Evolutionary conservation across 2,888 invertebrate species (phyloP), one percentile per base, ranked within the genome.

Genomic region (Lithophane socia): DNA sequence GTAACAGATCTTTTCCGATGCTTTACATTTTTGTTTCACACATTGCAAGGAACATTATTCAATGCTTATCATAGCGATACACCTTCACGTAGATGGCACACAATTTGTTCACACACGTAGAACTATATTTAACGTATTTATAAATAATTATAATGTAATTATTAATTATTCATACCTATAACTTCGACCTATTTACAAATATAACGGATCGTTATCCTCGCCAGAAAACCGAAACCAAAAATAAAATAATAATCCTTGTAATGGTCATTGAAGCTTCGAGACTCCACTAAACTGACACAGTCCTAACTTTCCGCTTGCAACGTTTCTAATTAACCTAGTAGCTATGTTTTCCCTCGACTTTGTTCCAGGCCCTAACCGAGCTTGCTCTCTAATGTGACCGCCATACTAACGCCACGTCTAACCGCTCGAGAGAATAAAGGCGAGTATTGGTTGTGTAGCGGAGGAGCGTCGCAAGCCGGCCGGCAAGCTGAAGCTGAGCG

Each of bases 351-450:
- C 96, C 95, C 95, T 95, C 95, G 93, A 96, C 94, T 96, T 96
- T 97, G 97, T 97, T 97, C 95, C 97, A 97, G 97, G 96, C 96
- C 95, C 96, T 97, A 97, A 97, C 96, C 96, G 96, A 95, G 97
- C 96, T 97, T 97, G 97, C 95, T 95, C 97, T 95, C 93, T 97
- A 96, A 96, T 97, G 97, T 97, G 97, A 97, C 93, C 94, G 96
- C 96, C 92, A 94, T 96, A 97, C 97, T 97, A 97, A 97, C 96
- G 96, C 94, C 95, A 93, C 92, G 95, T 93, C 93, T 96, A 96
- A 96, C 92, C 94, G 93, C 94, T 93, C 92, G 92, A 94, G 95
- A 95, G 94, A 94, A 93, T 95, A 95, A 96, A 94, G 96, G 94
- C 93, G 94, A 94, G 94, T 93, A 91, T 95, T 96, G 96, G 95